Percentiles rank a stretch among this genome's conserved stretches.
Evolutionary conservation across 2,888 invertebrate species (phyloP).

Genomic region (Megamerina dolium): DNA sequence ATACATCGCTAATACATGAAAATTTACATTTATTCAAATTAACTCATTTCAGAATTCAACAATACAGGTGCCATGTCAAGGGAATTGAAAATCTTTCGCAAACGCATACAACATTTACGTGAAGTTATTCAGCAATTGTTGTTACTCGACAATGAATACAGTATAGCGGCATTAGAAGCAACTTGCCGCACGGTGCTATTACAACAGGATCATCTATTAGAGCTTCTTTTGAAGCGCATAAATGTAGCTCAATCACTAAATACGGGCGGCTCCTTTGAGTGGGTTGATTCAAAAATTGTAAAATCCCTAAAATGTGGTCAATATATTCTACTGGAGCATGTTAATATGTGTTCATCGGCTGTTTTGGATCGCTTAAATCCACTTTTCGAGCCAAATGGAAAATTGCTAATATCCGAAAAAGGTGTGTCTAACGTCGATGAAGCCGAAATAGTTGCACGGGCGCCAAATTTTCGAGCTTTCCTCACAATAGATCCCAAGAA

Average conservation of each 20-base stretch:
- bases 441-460: constrained; percentile 70
- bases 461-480: constrained; percentile 87
- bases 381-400: constrained; percentile 87
- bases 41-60: constrained; percentile 27
- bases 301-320: constrained; percentile 77
- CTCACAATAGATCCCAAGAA: constrained; percentile 91
- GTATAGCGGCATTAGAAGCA: constrained; percentile 7
- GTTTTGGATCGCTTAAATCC: constrained; percentile 95
- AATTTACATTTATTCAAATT: not conserved
- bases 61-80: constrained; percentile 30
- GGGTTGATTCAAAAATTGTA: constrained; percentile 83
- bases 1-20: no score
- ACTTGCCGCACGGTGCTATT: constrained; percentile 10
- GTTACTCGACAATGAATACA: not conserved
- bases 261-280: constrained; percentile 87
- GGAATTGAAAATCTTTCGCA: constrained; percentile 37
- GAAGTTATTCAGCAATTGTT: constrained; percentile 27
- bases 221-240: constrained; percentile 29
- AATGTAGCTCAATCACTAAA: constrained; percentile 58
- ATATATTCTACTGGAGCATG: constrained; percentile 85
- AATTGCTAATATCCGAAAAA: constrained; percentile 83
- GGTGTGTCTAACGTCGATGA: constrained; percentile 69
- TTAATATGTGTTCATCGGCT: constrained; percentile 92
- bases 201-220: constrained; percentile 22
- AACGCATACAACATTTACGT: constrained; percentile 31